Evolutionary conservation across 1,140 invertebrate genomes (phyloP), one percentile per base, ranked within the genome.

Genomic region (Lerema accius): DNA sequence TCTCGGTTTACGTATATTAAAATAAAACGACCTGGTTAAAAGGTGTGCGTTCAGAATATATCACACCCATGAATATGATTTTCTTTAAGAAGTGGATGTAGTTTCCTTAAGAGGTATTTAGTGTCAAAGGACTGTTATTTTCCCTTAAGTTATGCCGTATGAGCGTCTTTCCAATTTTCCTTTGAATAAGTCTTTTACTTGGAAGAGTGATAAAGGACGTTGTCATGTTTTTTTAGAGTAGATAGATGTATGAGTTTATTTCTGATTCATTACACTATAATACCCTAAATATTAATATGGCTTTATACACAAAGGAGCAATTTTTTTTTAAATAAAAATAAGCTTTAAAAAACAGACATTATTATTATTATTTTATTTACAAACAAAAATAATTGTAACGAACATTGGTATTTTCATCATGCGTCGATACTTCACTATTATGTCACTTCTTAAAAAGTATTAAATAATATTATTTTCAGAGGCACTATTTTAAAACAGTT

Each of bases 1-100:
- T 71, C 71, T 78, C 72, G 81, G 84, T 86, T 89, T 89, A 88
- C 75, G 85, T 89, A 90, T 90, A 89, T 90, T 90, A 88, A 89
- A 90, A 90, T 89, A 89, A 90, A 84, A 86, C 83, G 73, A 78
- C 46, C 62, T 69, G 81, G 82, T 85, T 88, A 89, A 89, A 89
- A 89, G 83, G 87, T 85, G 82, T 71, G 77, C 70, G 74, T 67
- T 64, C 60, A 35, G 73, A 90, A 88, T 88, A 87, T 90, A 88
- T 90, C 77, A 78, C 67, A 71, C 71, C 78, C 82, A 90, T 90
- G 85, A 90, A 90, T 90, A 90, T 86, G 84, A 89, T 88, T 86
- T 89, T 89, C 84, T 82, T 86, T 84, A 81, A 84, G 80, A 71
- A 73, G 55, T 73, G 80, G 83, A 89, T 84, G 78, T 78, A 80